These are phyloP conservation scores for Echinarachnius parma DNA, from an alignment of 53 echinoderm and acorn worm species.

Conservation along the genomic window DNA sequence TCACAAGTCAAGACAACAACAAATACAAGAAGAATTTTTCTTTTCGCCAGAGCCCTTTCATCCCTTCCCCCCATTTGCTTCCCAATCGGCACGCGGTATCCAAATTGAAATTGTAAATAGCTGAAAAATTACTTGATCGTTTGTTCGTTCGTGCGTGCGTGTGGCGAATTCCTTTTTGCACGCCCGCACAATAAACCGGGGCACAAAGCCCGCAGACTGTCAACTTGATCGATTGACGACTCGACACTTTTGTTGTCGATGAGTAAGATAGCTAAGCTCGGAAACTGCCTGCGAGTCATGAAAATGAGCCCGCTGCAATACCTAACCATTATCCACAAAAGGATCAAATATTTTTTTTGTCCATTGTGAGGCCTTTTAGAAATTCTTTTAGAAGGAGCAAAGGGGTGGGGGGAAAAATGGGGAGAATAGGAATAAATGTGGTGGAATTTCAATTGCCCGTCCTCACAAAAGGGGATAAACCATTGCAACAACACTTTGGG, in stretches of 20 bases:
- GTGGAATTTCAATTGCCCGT: constrained; percentile 40
- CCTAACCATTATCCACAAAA: constrained; percentile 13
- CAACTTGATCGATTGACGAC: constrained; percentile 54
- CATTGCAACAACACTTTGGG: not conserved
- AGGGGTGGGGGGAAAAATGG: constrained; percentile 22
- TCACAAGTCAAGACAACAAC: not conserved
- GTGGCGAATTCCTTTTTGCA: constrained; percentile 39
- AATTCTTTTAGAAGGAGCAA: too few relatives aligned
- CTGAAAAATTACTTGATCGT: constrained; percentile 45
- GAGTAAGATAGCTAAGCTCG: constrained; percentile 40
- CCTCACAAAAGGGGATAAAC: constrained; percentile 1
- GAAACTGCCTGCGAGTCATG: constrained; percentile 25
- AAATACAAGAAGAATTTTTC: constrained; percentile 6
- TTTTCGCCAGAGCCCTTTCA: constrained; percentile 8
- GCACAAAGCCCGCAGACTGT: constrained; percentile 34
- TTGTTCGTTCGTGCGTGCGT: constrained; percentile 38
- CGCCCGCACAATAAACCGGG: constrained; percentile 9
- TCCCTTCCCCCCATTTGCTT: constrained; percentile 8
- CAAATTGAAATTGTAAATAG: constrained; percentile 46
- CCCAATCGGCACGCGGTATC: too few relatives aligned
- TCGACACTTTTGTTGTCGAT: constrained; percentile 22
- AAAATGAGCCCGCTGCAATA: not conserved
- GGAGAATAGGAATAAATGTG: constrained; percentile 15
- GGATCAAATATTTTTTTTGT: constrained; percentile 23
- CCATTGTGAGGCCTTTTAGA: constrained; percentile 13